Evolutionary conservation across 1,140 invertebrate species (phyloP), one percentile per base, ranked within the genome.

Genomic region (Solenopsis invicta): DNA sequence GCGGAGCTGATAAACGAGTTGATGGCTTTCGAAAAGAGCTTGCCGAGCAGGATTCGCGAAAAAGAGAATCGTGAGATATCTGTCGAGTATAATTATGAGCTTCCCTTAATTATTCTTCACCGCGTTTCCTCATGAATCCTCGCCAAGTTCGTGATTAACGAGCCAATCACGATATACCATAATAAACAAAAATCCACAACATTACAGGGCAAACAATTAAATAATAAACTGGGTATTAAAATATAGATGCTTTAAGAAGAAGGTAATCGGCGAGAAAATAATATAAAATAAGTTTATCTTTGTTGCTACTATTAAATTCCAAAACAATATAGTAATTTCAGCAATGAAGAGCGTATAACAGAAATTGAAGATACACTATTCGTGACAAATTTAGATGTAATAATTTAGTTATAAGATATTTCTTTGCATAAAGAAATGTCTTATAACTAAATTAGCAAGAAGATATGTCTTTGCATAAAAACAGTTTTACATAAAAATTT

Each of bases 1-100:
- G 6, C n/a, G 6, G 12, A 59, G 13, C 13, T 75, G 37, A 75
- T 75, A 59, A 75, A 59, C 54, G 72, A 8, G 34, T 45, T 41
- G 54, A 75, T 24, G n/a, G 72, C 21, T 61, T 75, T 75, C 21
- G 21, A 75, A 75, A 75, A 12, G 2, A 75, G 29, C n/a, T 59
- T 37, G 13, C n/a, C 72, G 1, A 4, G 41, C 34, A 2, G 34
- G 21, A 45, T 59, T 12, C 6, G n/a, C 37, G 72, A 59, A 75
- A 37, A 75, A 75, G 37, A 41, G 13, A 75, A 45, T 61, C 54
- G 13, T 37, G 37, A 75, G 37, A 75, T 61, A 21, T 50, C 48
- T 50, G 54, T n/a, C 34, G 4, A 24, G 45, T 24, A 3, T 75
- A 75, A 75, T 75, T 75, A 75, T 75, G 37, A 75, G 29, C 18